Conservation (phyloP, 2,113 vertebrate genomes). For the Gadus chalcogrammus region DNA sequence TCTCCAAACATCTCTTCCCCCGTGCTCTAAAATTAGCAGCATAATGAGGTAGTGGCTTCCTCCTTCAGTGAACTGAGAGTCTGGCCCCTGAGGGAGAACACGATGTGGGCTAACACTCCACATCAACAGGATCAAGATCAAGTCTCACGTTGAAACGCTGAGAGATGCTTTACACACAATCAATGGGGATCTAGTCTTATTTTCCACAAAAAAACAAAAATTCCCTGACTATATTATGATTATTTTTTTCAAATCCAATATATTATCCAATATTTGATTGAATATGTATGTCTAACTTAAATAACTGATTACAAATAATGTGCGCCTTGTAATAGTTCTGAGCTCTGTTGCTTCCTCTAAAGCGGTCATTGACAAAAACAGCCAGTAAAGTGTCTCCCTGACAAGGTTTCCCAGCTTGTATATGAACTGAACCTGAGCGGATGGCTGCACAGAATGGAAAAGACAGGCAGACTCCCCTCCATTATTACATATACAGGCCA, state of each 20-base stretch:
- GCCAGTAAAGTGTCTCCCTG: slow-evolving; percentile 31
- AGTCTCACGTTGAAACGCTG: slow-evolving; percentile 57
- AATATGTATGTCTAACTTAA: too few relatives aligned
- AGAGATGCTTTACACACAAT: slow-evolving; percentile 29
- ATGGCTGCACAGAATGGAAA: slow-evolving; percentile 48
- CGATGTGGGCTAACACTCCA: slow-evolving; percentile 70
- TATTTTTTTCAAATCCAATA: too few relatives aligned
- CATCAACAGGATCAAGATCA: slow-evolving; percentile 51
- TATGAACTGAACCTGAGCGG: slow-evolving; percentile 27
- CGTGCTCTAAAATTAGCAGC: slow-evolving; percentile 76
- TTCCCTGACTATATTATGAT: too few relatives aligned
- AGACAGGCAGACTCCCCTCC: slow-evolving; percentile 63
- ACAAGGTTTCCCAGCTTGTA: slow-evolving; percentile 22
- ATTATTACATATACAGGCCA: slow-evolving; percentile 67
- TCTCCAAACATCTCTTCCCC: slow-evolving; percentile 76
- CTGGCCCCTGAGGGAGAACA: slow-evolving; percentile 60
- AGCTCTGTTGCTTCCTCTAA: slow-evolving; percentile 17
- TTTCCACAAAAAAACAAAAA: not conserved
- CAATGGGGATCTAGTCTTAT: not conserved
- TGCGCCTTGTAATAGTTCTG: slow-evolving; percentile 10
- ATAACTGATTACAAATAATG: too few relatives aligned
- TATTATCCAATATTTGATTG: too few relatives aligned
- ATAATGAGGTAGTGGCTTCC: slow-evolving; percentile 76
- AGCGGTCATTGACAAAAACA: not conserved
- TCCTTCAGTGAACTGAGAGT: slow-evolving; percentile 72